Base-by-base conservation (phyloP, 2,113 vertebrate genomes). In the Tylochromis polylepis region DNA sequence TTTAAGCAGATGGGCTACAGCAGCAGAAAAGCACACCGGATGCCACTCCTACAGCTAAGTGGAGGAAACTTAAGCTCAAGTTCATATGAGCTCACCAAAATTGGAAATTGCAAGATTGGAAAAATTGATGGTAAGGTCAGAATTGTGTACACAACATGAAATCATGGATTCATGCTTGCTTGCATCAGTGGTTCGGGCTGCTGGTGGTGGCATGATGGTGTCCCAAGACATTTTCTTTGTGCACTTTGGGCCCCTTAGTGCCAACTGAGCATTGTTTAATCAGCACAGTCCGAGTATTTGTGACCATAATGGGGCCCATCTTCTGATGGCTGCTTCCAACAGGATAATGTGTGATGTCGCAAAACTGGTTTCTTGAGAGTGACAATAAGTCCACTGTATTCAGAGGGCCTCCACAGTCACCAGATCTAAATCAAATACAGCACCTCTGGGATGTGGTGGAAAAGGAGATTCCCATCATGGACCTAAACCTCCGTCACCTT, bases 321-420 rank as follows among this genome's bases (percentile, higher is more conserved):
- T 51, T 18, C 49, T 18, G 16, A 51, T 51, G 18, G 18, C 27
- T 29, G 41, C 46, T 29, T 72, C 15, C 67, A 72, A 22, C 41
- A 1, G 1, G 38, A 70, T 16, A 43, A 27, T 27, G 5, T 46
- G 24, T 27, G 41, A 29, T 7, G 15, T 29, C 67, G 24, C 22
- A 72, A 49, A 72, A 41, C 38, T 0, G 67, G 14, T 18, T 72
- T 72, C 0, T 15, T 0, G 8, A 3, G 41, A 6, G 5, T 72
- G 67, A 11, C 41, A 0, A 16, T 43, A 24, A 72, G 38, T 46
- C 22, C 65, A 72, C 38, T 46, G 38, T 10, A 72, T 14, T 72
- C 67, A 70, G 12, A 70, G 10, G 8, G 41, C 41, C 41, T 72
- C 41, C 67, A 27, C 41, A 46, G 67, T 0, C 65, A 27, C 14